A percentile compares a stretch with the other conserved stretches of the same genome.
phyloP scores from a whole-genome alignment of 1,140 invertebrate genomes.

The Drosophila navojoa region DNA sequence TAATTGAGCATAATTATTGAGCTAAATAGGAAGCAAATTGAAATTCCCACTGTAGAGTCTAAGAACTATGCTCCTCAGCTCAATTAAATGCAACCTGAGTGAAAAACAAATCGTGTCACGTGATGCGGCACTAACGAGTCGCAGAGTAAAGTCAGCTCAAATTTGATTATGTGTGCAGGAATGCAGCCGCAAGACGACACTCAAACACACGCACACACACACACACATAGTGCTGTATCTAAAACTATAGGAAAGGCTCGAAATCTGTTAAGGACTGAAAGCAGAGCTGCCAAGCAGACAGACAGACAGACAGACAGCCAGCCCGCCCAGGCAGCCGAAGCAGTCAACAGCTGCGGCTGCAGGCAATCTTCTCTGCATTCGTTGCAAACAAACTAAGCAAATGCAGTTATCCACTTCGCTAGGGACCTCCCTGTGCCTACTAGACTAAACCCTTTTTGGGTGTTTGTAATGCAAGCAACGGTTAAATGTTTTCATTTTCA shows the following conservation, averaged over 20 bases:
- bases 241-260: constrained; percentile 15
- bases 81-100: constrained; percentile 63
- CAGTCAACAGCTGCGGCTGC: constrained; percentile 17
- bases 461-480: constrained; percentile 53
- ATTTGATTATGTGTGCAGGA: constrained; percentile 69
- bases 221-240: not conserved
- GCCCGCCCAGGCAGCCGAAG: not conserved
- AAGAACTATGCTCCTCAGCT: constrained; percentile 25
- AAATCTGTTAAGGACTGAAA: constrained; percentile 67
- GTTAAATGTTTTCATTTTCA: constrained; percentile 81
- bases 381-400: constrained; percentile 62
- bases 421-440: not conserved
- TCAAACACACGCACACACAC: constrained; percentile 5
- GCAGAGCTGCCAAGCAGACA: constrained; percentile 28
- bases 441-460: constrained; percentile 11
- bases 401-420: constrained; percentile 3
- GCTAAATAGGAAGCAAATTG: not conserved
- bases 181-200: constrained; percentile 27
- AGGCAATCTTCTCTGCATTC: constrained; percentile 74
- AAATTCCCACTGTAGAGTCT: too few relatives aligned
- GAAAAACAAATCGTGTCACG: constrained; percentile 26
- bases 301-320: not conserved
- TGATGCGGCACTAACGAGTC: constrained; percentile 20
- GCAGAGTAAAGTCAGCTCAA: constrained; percentile 58
- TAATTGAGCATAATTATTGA: constrained; percentile 2